phyloP scores from a whole-genome alignment of 2,113 vertebrate species.

The Nannobrachium achirus region DNA sequence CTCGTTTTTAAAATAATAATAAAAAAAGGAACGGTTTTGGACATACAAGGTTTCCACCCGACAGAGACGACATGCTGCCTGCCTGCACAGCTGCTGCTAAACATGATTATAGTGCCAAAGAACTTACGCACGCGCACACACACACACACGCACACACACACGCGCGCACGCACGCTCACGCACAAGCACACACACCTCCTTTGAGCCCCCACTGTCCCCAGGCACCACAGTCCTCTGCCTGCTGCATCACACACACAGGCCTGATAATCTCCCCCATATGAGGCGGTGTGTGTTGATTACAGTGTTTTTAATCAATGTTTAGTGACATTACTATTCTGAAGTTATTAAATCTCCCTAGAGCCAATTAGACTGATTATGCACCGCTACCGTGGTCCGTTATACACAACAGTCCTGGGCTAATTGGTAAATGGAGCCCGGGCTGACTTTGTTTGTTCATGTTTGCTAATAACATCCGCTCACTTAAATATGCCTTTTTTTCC shows the following conservation, averaged over 20 bases:
- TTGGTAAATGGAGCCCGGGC: neutral
- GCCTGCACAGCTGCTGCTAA: conserved; percentile 53
- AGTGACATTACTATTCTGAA: conserved; percentile 43
- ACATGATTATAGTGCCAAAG: conserved; percentile 44
- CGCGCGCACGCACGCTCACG: conserved; percentile 1
- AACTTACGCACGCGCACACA: conserved; percentile 17
- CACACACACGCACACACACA: conserved; percentile 3
- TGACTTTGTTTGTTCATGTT: conserved; percentile 22
- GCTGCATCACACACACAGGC: conserved; percentile 42
- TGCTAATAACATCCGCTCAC: conserved; percentile 25
- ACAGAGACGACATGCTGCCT: too few relatives aligned
- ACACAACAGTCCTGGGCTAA: conserved; percentile 18
- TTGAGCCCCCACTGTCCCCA: neutral
- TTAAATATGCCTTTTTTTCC: neutral
- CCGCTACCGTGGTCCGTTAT: conserved; percentile 30
- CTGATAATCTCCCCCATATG: conserved; percentile 14
- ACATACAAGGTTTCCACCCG: too few relatives aligned
- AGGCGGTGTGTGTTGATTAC: conserved; percentile 52
- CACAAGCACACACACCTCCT: conserved; percentile 5
- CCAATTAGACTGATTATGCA: conserved; percentile 56
- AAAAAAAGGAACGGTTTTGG: too few relatives aligned
- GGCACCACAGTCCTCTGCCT: conserved; percentile 29
- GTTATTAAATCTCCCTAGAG: conserved; percentile 21
- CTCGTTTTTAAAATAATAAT: too few relatives aligned
- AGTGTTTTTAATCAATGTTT: conserved; percentile 60